phyloP scores from a whole-genome alignment of 2,113 vertebrate species.

The Bubo bubo region DNA sequence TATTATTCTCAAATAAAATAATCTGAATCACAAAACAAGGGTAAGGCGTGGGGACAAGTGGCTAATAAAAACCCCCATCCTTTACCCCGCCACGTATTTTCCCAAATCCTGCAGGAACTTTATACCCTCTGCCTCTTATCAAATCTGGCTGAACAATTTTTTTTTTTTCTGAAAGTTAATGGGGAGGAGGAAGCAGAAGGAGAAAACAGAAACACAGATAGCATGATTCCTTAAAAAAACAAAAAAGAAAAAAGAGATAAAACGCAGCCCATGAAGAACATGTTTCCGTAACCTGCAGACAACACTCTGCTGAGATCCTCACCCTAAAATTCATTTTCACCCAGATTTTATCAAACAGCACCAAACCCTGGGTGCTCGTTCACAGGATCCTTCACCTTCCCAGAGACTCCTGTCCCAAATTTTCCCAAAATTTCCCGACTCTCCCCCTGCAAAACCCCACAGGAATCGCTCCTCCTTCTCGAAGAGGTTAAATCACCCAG shows the following conservation, averaged over 20 bases:
- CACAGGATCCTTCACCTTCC: background rate
- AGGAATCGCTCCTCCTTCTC: background rate
- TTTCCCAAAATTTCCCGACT: background rate
- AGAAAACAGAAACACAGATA: background rate
- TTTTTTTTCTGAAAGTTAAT: background rate
- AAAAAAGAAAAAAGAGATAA: background rate
- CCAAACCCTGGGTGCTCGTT: background rate
- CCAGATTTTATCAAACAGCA: background rate
- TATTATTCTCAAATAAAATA: background rate
- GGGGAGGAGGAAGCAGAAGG: background rate
- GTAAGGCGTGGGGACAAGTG: rapidly evolving
- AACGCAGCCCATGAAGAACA: background rate
- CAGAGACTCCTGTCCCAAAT: background rate
- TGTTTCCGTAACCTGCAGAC: background rate
- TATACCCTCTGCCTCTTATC: background rate
- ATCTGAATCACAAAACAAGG: too few species aligned
- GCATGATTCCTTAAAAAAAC: background rate
- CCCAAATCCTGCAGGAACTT: background rate
- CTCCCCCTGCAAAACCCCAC: background rate
- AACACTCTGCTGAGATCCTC: background rate
- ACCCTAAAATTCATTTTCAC: background rate
- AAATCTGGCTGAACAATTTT: background rate
- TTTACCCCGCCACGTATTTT: rapidly evolving
- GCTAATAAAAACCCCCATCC: background rate
- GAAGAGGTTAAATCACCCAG: background rate